Base-by-base conservation (phyloP, 2,113 vertebrate genomes). In the Oryzias woworae region DNA sequence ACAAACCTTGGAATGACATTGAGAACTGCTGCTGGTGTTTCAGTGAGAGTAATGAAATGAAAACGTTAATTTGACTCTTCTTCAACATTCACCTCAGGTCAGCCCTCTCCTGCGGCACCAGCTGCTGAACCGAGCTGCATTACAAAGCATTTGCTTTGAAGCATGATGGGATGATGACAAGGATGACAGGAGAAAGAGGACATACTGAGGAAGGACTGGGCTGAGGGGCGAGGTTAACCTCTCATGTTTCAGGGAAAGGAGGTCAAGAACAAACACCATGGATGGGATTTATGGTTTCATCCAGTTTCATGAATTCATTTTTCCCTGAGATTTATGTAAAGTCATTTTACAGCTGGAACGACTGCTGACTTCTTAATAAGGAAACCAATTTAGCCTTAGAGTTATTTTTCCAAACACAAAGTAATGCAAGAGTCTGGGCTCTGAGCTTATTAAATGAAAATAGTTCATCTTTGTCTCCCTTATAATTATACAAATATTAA, bases 41-140 rank as follows among this genome's bases (percentile, higher is more conserved):
- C 15, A 13, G 58, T 20, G 54, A 48, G 44, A 85, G 68, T 86
- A 84, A 89, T 81, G 65, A 72, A 89, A 89, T 87, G 23, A 71
- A 87, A 78, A 73, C 64, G 20, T 77, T 84, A 72, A 87, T 87
- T 74, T 80, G 71, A 76, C 75, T 80, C 66, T 75, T 86, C 69
- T 66, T 61, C 69, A 36, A 31, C 45, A 70, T 55, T 88, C 80
- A 75, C 69, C 78, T 73, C 47, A 2, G 87, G 88, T 85, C 69
- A 80, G 55, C 5, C 14, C 48, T 71, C 58, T 83, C 77, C 76
- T 49, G 53, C 59, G 78, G 82, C 66, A 20, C 51, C 67, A 66
- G 77, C 75, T 73, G 83, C 62, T 61, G 26, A 53, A 67, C 47
- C 66, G 43, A 23, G 42, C 60, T 42, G 1, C 71, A 12, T 44